Conservation (phyloP, 2,888 invertebrate genomes). For the Drosophila neonasuta region DNA sequence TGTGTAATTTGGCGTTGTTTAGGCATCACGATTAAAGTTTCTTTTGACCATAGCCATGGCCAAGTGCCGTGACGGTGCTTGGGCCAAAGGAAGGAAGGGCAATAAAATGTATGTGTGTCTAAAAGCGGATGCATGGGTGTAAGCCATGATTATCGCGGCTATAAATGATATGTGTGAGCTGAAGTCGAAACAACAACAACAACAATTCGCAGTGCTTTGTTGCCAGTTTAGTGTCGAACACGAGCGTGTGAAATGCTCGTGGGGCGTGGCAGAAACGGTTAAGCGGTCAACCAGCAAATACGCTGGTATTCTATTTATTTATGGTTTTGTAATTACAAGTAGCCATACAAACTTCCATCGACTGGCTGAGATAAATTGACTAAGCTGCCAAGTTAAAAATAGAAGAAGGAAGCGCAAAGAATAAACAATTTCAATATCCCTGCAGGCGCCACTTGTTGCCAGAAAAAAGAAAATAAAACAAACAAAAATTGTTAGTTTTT, state of each 20-base stretch:
- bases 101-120: conserved; percentile 64
- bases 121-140: conserved; percentile 72
- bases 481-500: conserved; percentile 58
- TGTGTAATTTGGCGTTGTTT: conserved; percentile 79
- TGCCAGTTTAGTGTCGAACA: conserved; percentile 52
- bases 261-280: conserved; percentile 51
- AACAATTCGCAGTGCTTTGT: conserved; percentile 11
- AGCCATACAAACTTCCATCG: conserved; percentile 23
- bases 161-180: conserved; percentile 75
- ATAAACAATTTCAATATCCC: conserved; percentile 48
- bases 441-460: conserved; percentile 49
- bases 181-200: conserved; percentile 9
- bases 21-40: conserved; percentile 74
- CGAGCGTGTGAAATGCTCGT: conserved; percentile 66
- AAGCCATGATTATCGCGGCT: conserved; percentile 78
- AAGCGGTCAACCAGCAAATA: conserved; percentile 12
- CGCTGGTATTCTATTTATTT: conserved; percentile 54
- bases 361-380: conserved; percentile 16
- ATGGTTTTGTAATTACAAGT: conserved; percentile 61
- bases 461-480: conserved; percentile 23
- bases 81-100: background rate
- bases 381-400: conserved; percentile 30
- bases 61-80: conserved; percentile 21
- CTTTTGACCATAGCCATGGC: conserved; percentile 28
- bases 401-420: background rate